Percentiles rank a stretch among this genome's conserved stretches.
Conservation (phyloP, 2,113 vertebrate genomes). For the Steatornis caripensis region DNA sequence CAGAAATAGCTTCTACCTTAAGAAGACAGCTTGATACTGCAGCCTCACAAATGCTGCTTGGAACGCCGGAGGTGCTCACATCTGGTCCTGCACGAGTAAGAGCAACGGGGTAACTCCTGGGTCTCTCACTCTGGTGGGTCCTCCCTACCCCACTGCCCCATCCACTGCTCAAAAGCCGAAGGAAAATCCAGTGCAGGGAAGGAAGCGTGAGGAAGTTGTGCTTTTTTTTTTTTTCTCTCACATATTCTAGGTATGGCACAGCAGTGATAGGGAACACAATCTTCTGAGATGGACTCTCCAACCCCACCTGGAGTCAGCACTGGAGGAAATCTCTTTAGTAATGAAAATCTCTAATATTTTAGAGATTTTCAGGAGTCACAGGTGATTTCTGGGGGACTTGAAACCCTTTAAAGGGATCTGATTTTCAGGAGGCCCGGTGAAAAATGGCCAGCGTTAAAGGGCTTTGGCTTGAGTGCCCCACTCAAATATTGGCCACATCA, state of each 20-base stretch:
- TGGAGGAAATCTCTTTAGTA: background rate
- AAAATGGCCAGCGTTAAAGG: background rate
- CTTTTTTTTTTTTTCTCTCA: too few relatives aligned
- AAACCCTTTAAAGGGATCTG: background rate
- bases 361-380: background rate
- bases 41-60: background rate
- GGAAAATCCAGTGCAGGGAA: background rate
- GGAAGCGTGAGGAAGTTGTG: background rate
- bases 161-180: background rate
- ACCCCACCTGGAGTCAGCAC: rapidly evolving
- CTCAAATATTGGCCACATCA: background rate
- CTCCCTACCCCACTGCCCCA: background rate
- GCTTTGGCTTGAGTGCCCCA: background rate
- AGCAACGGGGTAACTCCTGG: background rate
- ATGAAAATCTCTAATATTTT: background rate
- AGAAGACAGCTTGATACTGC: background rate
- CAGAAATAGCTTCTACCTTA: background rate
- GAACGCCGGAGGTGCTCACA: background rate
- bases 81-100: rapidly evolving
- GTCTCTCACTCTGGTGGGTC: too few relatives aligned
- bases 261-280: background rate
- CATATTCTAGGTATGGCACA: background rate
- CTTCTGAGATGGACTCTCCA: background rate
- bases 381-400: background rate
- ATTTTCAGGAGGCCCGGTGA: background rate